phyloP scores from a whole-genome alignment of 2,113 vertebrate species.

The Zonotrichia leucophrys region DNA sequence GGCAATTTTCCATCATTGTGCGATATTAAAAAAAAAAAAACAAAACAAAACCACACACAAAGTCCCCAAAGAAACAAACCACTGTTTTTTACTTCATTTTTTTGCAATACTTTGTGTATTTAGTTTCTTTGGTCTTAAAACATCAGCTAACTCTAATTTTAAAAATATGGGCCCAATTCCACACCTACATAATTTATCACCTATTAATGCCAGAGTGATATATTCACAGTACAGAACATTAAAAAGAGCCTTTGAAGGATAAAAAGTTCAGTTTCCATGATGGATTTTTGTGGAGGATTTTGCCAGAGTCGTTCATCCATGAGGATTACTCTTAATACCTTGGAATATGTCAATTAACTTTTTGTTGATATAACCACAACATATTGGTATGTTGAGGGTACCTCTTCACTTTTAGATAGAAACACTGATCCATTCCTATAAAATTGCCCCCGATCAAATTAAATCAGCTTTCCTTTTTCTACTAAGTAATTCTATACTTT shows the following conservation, averaged over 20 bases:
- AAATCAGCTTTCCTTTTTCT: not conserved
- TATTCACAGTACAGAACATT: not conserved
- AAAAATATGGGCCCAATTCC: not conserved
- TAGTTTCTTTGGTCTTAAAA: not conserved
- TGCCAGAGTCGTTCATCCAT: not conserved
- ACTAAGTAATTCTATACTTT: not conserved
- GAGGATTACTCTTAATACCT: not conserved
- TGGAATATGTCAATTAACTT: not conserved
- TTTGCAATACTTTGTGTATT: not conserved
- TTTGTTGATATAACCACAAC: not conserved
- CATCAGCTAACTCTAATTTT: not conserved
- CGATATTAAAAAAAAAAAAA: not conserved
- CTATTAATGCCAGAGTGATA: not conserved
- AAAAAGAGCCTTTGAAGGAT: not conserved
- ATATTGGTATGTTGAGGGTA: not conserved
- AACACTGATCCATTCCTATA: not conserved
- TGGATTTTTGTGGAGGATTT: not conserved
- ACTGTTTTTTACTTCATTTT: not conserved
- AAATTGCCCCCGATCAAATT: not conserved
- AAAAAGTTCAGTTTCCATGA: not conserved
- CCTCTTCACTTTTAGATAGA: not conserved
- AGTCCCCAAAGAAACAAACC: accelerated
- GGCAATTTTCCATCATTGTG: not conserved
- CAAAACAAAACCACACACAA: accelerated
- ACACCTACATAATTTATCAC: not conserved